Percentiles rank a stretch among this genome's conserved stretches.
These are phyloP conservation scores for Leptosomus discolor DNA, from an alignment of 2,113 vertebrate species.

Conservation along the genomic window DNA sequence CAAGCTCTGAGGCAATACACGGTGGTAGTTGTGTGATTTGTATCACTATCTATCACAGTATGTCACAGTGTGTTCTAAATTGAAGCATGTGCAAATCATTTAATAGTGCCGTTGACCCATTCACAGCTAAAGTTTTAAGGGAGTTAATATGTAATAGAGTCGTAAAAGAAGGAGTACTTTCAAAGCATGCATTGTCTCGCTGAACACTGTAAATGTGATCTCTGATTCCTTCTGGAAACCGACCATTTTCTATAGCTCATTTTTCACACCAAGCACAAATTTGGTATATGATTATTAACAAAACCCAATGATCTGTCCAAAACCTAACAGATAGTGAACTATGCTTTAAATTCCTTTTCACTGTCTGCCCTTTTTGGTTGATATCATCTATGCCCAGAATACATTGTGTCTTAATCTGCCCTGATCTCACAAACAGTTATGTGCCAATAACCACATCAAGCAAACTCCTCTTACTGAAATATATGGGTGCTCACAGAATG, in stretches of 20 bases:
- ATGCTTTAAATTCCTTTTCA: background rate
- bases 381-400: background rate
- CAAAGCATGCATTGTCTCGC: background rate
- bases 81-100: background rate
- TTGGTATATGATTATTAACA: background rate
- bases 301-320: background rate
- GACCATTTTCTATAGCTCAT: background rate
- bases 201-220: background rate
- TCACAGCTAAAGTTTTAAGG: background rate
- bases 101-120: background rate
- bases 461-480: background rate
- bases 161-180: background rate
- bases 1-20: background rate
- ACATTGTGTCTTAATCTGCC: background rate
- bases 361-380: background rate
- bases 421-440: background rate
- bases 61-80: background rate
- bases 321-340: background rate
- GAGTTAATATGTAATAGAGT: background rate
- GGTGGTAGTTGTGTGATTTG: background rate
- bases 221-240: background rate
- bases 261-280: background rate
- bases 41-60: background rate
- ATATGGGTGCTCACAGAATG: background rate
- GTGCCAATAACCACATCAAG: background rate